phyloP scores from a whole-genome alignment of 2,113 vertebrate species.

The Pseudopodoces humilis region DNA sequence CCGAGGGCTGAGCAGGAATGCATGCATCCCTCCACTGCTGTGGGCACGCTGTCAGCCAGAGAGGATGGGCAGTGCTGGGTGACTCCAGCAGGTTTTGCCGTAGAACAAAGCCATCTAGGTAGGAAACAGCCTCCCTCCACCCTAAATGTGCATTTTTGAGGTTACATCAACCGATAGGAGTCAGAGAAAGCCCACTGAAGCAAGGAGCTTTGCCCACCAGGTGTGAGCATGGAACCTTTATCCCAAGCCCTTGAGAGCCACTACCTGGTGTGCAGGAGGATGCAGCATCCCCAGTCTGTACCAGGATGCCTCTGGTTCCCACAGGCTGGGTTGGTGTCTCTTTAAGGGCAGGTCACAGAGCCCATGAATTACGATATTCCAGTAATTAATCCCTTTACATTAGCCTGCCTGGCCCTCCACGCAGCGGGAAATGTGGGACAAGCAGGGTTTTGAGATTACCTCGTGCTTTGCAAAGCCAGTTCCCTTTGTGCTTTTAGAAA shows the following conservation, averaged over 20 bases:
- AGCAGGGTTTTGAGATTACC: conserved; percentile 55
- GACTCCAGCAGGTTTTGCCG: rapidly evolving
- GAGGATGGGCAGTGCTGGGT: not conserved
- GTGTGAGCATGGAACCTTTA: rapidly evolving
- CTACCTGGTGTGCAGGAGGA: not conserved
- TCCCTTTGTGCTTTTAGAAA: not conserved
- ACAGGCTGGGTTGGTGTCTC: not conserved
- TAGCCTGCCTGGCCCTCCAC: not conserved
- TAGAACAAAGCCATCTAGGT: not conserved
- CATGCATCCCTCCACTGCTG: rapidly evolving
- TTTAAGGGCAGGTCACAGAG: not conserved
- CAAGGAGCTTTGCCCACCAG: rapidly evolving
- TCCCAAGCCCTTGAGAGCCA: not conserved
- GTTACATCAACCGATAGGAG: not conserved
- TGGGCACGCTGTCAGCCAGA: not conserved
- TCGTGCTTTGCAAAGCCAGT: not conserved
- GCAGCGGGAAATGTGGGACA: conserved; percentile 25
- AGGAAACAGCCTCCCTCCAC: not conserved
- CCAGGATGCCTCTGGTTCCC: not conserved
- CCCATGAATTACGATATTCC: not conserved
- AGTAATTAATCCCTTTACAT: not conserved
- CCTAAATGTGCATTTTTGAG: not conserved
- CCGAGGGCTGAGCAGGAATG: not conserved
- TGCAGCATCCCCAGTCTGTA: not conserved
- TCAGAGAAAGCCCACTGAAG: not conserved